A percentile compares a stretch with the other conserved stretches of the same genome.
phyloP scores from a whole-genome alignment of 2,797 vertebrate species.

The Sebastes kiyomatsui region DNA sequence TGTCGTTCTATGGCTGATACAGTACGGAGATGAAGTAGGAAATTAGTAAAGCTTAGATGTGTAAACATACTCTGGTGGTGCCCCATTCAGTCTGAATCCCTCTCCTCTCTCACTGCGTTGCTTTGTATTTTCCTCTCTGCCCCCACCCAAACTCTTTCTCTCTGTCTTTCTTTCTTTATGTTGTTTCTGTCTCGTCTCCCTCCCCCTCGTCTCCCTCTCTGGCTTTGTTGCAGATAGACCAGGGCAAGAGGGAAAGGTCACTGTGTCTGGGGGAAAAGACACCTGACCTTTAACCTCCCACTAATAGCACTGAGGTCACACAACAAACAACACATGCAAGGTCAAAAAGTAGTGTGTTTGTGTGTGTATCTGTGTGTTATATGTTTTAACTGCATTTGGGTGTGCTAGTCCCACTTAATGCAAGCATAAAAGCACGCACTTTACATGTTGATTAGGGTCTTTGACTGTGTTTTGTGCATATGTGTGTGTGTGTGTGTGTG shows the following conservation, averaged over 20 bases:
- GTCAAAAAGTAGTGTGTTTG: slow-evolving; percentile 4
- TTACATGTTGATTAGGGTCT: background rate
- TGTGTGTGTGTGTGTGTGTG: slow-evolving; percentile 2
- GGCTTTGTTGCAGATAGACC: slow-evolving; percentile 25
- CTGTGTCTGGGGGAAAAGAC: slow-evolving; percentile 48
- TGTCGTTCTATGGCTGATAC: background rate
- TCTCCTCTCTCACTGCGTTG: background rate
- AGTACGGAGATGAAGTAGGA: background rate
- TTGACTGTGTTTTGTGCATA: background rate
- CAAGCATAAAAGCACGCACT: background rate
- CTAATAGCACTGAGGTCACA: slow-evolving; percentile 30
- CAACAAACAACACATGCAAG: slow-evolving; percentile 4
- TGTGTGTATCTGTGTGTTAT: background rate
- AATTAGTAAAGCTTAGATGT: background rate
- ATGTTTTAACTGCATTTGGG: background rate
- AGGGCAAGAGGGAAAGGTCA: slow-evolving; percentile 61
- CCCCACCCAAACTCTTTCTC: background rate
- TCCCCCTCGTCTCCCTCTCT: background rate
- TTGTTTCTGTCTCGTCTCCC: background rate
- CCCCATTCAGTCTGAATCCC: background rate
- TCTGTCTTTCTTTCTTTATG: background rate
- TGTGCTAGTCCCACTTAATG: background rate
- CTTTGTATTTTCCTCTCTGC: background rate
- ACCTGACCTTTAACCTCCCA: slow-evolving; percentile 63
- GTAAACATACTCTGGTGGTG: background rate